These are phyloP conservation scores for Dendrolimus houi DNA, from an alignment of 2,888 invertebrate genomes.

Conservation along the genomic window DNA sequence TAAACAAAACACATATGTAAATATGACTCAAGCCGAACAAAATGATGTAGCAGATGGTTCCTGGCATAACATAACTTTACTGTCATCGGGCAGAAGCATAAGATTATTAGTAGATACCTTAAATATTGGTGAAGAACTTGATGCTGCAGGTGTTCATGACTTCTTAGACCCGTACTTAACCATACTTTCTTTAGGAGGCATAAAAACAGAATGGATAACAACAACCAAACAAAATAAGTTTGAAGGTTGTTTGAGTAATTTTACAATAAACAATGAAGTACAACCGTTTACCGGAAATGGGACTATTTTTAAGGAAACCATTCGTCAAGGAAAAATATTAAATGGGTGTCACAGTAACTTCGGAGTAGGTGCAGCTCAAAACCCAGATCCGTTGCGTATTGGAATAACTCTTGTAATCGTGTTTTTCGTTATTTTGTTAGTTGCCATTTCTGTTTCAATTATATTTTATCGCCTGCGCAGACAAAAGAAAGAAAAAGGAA, in stretches of 20 bases:
- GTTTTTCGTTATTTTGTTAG: constrained; percentile 92
- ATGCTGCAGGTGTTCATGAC: constrained; percentile 91
- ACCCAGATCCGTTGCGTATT: constrained; percentile 91
- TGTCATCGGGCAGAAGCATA: constrained; percentile 82
- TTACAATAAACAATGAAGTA: constrained; percentile 91
- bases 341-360: constrained; percentile 85
- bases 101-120: constrained; percentile 82
- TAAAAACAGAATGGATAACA: constrained; percentile 78
- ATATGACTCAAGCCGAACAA: constrained; percentile 84
- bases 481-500: constrained; percentile 90
- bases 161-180: constrained; percentile 94
- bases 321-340: constrained; percentile 83
- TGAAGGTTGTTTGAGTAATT: constrained; percentile 93
- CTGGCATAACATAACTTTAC: constrained; percentile 92
- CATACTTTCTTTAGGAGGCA: constrained; percentile 87
- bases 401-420: constrained; percentile 95
- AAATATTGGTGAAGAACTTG: constrained; percentile 89
- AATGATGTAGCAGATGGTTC: constrained; percentile 84
- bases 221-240: constrained; percentile 79
- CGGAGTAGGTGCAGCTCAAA: constrained; percentile 85
- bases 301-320: constrained; percentile 83
- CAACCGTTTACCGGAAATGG: constrained; percentile 94
- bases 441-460: constrained; percentile 93
- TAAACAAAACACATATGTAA: constrained; percentile 85
- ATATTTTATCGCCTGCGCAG: constrained; percentile 93